Evolutionary conservation across 2,888 invertebrate species (phyloP).

Genomic region (Cylindroiulus punctatus): DNA sequence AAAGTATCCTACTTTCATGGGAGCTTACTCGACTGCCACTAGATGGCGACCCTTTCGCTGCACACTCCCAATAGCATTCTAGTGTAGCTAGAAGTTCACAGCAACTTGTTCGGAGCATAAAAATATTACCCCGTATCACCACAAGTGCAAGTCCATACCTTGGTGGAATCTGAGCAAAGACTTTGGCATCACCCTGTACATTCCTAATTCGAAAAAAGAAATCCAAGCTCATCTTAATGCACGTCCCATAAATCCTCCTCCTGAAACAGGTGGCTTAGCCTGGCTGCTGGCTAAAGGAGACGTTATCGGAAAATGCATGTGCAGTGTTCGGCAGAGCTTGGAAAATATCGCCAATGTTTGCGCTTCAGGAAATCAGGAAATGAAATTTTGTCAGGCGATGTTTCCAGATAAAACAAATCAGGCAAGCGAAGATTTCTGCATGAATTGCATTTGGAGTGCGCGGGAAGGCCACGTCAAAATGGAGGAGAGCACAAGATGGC

Average conservation of each 20-base stretch:
- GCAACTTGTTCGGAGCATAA: no score
- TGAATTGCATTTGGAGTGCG: not conserved
- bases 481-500: not conserved
- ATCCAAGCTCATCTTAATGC: not conserved
- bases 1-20: no score
- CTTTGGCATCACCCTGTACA: not conserved
- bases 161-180: not conserved
- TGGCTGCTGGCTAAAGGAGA: not conserved
- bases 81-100: no score
- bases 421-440: conserved; percentile 18
- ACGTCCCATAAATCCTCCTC: not conserved
- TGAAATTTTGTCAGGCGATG: conserved; percentile 18
- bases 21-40: no score
- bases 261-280: not conserved
- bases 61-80: no score
- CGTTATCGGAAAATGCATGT: not conserved
- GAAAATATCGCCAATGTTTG: conserved; percentile 18
- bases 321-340: not conserved
- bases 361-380: conserved; percentile 10
- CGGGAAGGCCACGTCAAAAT: not conserved
- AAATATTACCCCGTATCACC: no score
- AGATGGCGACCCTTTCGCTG: no score
- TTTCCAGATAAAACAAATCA: conserved; percentile 4
- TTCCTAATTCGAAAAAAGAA: not conserved
- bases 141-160: no score